These are phyloP conservation scores for Campoplex capitator DNA, from an alignment of 2,888 invertebrate genomes.

Conservation along the genomic window DNA sequence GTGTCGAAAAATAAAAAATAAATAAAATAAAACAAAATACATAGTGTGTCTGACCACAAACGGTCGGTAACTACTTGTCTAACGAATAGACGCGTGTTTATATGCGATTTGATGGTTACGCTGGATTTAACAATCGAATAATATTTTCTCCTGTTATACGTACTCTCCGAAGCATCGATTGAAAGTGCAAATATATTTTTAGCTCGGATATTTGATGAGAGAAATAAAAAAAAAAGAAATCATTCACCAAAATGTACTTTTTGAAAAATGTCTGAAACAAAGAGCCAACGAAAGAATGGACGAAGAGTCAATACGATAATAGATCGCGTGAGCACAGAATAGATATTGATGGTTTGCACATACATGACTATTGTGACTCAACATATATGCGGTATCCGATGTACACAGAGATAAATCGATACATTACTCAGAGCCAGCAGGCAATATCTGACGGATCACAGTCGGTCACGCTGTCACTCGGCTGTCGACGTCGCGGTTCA, in stretches of 20 bases:
- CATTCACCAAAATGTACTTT: background rate
- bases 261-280: background rate
- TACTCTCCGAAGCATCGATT: background rate
- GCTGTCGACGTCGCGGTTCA: constrained; percentile 40
- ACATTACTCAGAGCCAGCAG: constrained; percentile 41
- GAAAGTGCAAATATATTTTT: no score
- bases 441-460: constrained; percentile 60
- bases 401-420: constrained; percentile 35
- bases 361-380: background rate
- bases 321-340: background rate
- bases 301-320: constrained; percentile 1
- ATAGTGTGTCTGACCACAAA: constrained; percentile 50
- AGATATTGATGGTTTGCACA: constrained; percentile 1
- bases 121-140: background rate
- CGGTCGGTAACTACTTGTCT: constrained; percentile 45
- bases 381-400: background rate
- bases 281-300: background rate
- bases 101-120: constrained; percentile 5
- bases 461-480: constrained; percentile 61
- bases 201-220: background rate
- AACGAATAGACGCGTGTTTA: background rate
- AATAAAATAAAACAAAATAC: background rate
- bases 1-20: constrained; percentile 14
- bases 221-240: background rate
- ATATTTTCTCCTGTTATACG: background rate